A percentile compares a stretch with the other conserved stretches of the same genome.
Conservation (phyloP, 2,888 invertebrate genomes). For the Nomada goodeniana region DNA sequence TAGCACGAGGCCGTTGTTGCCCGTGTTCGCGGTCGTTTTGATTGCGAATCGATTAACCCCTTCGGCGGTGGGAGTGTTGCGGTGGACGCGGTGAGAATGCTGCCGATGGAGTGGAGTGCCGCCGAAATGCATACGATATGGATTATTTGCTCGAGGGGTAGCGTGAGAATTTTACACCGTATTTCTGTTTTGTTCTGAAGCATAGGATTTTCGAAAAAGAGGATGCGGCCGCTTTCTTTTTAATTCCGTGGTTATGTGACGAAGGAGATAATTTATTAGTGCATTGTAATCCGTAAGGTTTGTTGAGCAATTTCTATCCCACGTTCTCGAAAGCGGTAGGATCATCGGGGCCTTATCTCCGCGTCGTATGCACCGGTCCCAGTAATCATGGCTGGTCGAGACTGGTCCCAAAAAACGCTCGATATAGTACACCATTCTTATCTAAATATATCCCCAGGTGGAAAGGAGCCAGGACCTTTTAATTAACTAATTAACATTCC, state of each 20-base stretch:
- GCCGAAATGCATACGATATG: background rate
- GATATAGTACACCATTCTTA: constrained; percentile 60
- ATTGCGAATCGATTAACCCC: constrained; percentile 21
- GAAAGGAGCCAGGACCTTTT: constrained; percentile 68
- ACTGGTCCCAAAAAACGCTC: constrained; percentile 48
- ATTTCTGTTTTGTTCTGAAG: too few relatives aligned
- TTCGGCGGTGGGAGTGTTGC: background rate
- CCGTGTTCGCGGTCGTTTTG: constrained; percentile 13
- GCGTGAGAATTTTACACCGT: background rate
- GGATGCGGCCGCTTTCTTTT: too few relatives aligned
- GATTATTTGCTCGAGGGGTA: background rate
- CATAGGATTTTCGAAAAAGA: too few relatives aligned
- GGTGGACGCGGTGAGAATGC: background rate
- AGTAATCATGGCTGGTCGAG: constrained; percentile 49
- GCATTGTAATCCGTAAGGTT: too few relatives aligned
- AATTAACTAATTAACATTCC: constrained; percentile 73
- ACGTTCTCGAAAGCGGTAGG: constrained; percentile 30
- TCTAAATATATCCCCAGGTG: constrained; percentile 71
- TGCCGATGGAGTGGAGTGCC: background rate
- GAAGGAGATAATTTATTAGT: too few relatives aligned
- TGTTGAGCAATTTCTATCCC: too few relatives aligned
- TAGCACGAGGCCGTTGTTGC: constrained; percentile 35
- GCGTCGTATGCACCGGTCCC: constrained; percentile 27
- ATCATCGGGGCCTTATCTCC: constrained; percentile 63
- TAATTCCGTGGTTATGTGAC: too few relatives aligned